Base-by-base conservation (phyloP, 2,113 vertebrate species). In the Microtus richardsoni region DNA sequence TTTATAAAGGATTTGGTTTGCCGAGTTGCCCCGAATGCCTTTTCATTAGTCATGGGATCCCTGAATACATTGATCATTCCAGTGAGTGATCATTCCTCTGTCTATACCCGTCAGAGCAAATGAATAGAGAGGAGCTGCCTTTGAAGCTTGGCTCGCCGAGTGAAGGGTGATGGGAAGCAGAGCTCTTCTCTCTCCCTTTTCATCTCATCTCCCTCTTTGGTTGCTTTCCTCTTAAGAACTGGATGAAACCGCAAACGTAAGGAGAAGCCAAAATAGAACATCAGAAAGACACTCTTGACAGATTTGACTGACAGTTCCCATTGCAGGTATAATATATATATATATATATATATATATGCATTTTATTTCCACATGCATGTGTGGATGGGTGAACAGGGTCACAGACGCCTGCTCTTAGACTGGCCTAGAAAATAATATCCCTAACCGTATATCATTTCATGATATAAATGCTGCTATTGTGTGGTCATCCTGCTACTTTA, bases 241-340 rank as follows among this genome's bases (percentile, higher is more conserved):
- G 52, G 74, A 77, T 24, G 36, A 90, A 95, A 93, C 3, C 36
- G 14, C 93, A 92, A 94, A n/a, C 62, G 75, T 13, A 89, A 78
- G 19, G 2, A 24, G 47, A 95, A 95, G 44, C 14, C 47, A 74
- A 77, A 91, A 93, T 8, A 78, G 84, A 94, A 70, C 28, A 11
- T 62, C 49, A 66, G 12, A 58, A 79, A 92, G 79, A 77, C 26
- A 73, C n/a, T 66, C 19, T 91, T 88, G 75, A 89, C 8, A 68
- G 66, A 68, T 82, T n/a, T 78, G 41, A 71, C 39, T 74, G 78
- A 68, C 70, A 91, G 30, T 75, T 91, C n/a, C 78, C n/a, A n/a
- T 21, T 52, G 6, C 52, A 70, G 52, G 60, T 83, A 44, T 41
- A 74, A 54, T 54, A 4, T 17, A 54, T 54, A 0, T 54, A 17